Base-by-base conservation (phyloP, 2,113 vertebrate species). In the Macquaria ambigua region DNA sequence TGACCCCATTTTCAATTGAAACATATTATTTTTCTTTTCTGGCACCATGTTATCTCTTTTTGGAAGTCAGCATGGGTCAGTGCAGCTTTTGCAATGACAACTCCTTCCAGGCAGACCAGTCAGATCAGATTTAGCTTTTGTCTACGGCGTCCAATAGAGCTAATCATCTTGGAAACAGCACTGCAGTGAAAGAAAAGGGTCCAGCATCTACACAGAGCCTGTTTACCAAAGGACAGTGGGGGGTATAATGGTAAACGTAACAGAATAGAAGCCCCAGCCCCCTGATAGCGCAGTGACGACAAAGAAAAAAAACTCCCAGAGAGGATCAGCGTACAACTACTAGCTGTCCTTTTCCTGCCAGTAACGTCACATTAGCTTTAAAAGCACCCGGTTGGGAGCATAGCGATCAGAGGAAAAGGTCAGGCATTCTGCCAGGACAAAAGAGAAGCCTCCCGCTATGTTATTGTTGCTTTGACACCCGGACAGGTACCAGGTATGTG, bases 351-450 rank as follows among this genome's bases (percentile, higher is more conserved):
- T 84, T 56, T 63, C 56, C 67, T 73, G 62, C 50, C 83, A 23
- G 68, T 72, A 74, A 62, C 86, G 77, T 87, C 78, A 77, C 62
- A 83, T 89, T 88, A 87, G 77, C 61, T 84, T 63, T 85, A 73
- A 83, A 74, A 92, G 83, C 64, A 59, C 70, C 48, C 6, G 0
- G 48, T 77, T 76, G 86, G 77, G 79, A 79, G 70, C 62, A 20
- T 6, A 14, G 73, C 9, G 1, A 87, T 87, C 76, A 71, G 50
- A 64, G 43, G 76, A 53, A 91, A 91, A 92, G 87, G 88, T 92
- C 90, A 83, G 86, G 56, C 20, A 28, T 83, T 91, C 72, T 71
- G n/a, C 87, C 39, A 23, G 61, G 58, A 90, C 86, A 91, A 87
- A 86, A 77, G 71, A 62, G 48, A 58, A 48, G 41, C 48, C n/a